These are phyloP conservation scores for Ametastegia equiseti DNA, from an alignment of 2,888 invertebrate species.

Conservation along the genomic window DNA sequence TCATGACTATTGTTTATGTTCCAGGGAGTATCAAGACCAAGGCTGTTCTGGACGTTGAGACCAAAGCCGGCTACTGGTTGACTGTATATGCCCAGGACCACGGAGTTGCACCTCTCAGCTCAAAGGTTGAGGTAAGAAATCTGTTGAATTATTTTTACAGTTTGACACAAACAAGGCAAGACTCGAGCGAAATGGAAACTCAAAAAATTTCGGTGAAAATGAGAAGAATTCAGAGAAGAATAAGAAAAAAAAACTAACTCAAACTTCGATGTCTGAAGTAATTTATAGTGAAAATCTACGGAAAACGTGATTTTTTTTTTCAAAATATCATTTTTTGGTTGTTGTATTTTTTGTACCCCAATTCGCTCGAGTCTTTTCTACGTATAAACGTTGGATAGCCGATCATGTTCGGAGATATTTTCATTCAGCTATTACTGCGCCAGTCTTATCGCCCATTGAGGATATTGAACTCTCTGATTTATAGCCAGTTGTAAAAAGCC, in stretches of 20 bases:
- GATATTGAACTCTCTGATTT: conserved; percentile 23
- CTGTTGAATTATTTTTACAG: neutral
- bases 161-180: neutral
- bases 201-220: no score
- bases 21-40: conserved; percentile 91
- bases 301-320: neutral
- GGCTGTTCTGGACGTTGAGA: conserved; percentile 92
- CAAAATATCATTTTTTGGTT: conserved; percentile 16
- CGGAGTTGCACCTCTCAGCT: conserved; percentile 90
- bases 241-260: no score
- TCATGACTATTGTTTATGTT: conserved; percentile 65
- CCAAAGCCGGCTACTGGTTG: conserved; percentile 93
- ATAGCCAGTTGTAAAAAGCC: conserved; percentile 9
- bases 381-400: neutral
- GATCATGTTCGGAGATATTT: neutral
- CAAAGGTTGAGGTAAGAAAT: conserved; percentile 86
- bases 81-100: conserved; percentile 96
- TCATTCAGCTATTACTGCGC: neutral
- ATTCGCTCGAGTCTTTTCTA: no score
- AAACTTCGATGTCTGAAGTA: no score
- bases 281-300: no score
- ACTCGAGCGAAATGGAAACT: no score
- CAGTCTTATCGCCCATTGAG: neutral
- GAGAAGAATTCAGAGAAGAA: no score
- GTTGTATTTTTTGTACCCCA: neutral